Conservation (phyloP, 2,113 vertebrate genomes). For the Trichomycterus rosablanca region DNA sequence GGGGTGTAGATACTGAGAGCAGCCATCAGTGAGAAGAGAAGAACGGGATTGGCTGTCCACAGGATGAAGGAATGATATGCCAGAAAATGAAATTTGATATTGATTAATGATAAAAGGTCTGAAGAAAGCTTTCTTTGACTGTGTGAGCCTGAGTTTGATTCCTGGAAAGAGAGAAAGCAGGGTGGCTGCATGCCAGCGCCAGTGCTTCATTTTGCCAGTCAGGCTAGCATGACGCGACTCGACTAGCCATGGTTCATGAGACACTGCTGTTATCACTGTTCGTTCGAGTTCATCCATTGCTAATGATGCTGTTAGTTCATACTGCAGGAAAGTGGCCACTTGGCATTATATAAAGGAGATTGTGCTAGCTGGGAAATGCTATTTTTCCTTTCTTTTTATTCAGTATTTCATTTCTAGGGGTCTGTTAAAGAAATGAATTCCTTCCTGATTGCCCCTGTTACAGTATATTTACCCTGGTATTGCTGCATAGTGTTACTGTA, state of each 20-base stretch:
- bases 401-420: too few relatives aligned
- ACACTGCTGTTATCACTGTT: neutral
- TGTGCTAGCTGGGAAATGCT: too few relatives aligned
- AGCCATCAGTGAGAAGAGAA: neutral
- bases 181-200: constrained; percentile 7
- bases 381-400: too few relatives aligned
- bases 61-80: neutral
- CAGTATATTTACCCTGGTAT: too few relatives aligned
- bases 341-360: too few relatives aligned
- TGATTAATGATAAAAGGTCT: constrained; percentile 31
- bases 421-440: too few relatives aligned
- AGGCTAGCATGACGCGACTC: neutral
- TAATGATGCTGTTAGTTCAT: too few relatives aligned
- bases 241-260: neutral
- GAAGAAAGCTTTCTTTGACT: constrained; percentile 1
- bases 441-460: too few relatives aligned
- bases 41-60: neutral
- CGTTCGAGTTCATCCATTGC: neutral
- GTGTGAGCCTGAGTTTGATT: constrained; percentile 1
- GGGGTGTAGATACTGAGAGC: constrained; percentile 1
- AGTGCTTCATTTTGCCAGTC: neutral
- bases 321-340: too few relatives aligned
- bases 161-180: constrained; percentile 7
- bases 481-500: too few relatives aligned
- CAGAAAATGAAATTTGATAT: constrained; percentile 19